Conservation (phyloP, 2,888 invertebrate species). For the Amphipyra tragopoginis region DNA sequence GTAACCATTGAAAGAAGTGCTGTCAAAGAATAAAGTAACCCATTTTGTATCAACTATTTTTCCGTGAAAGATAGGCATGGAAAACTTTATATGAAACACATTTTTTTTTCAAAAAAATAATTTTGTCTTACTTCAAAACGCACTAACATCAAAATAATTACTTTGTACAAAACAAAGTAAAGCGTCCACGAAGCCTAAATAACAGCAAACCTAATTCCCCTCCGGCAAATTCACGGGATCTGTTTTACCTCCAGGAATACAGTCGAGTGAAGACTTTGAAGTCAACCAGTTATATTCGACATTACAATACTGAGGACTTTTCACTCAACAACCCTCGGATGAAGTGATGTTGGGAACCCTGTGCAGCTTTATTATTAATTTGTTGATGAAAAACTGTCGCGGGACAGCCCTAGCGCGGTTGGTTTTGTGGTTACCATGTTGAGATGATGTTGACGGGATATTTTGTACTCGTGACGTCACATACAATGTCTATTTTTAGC, state of each 20-base stretch:
- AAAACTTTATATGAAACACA: no score
- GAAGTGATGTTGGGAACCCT: conserved; percentile 17
- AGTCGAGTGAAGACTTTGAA: conserved; percentile 48
- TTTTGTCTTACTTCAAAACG: conserved; percentile 8
- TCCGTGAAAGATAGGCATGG: no score
- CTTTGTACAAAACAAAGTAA: conserved; percentile 18
- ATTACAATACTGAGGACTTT: conserved; percentile 43
- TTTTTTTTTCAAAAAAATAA: background rate
- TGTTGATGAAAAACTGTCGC: conserved; percentile 25
- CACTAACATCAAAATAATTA: conserved; percentile 9
- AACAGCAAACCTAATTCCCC: conserved; percentile 41
- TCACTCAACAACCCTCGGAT: conserved; percentile 36
- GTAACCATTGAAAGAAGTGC: no score
- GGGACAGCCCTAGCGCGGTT: conserved; percentile 11
- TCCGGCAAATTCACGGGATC: conserved; percentile 7
- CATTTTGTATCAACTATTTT: no score
- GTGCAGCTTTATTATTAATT: conserved; percentile 19
- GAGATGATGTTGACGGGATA: background rate
- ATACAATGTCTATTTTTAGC: no score
- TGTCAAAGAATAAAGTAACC: no score
- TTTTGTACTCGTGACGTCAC: background rate
- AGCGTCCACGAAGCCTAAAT: conserved; percentile 10
- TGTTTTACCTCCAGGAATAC: conserved; percentile 23
- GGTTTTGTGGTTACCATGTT: background rate
- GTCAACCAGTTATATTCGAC: conserved; percentile 29